A percentile compares a stretch with the other conserved stretches of the same genome.
phyloP scores from a whole-genome alignment of 2,888 invertebrate genomes.

The Chrysolina oricalcia region DNA sequence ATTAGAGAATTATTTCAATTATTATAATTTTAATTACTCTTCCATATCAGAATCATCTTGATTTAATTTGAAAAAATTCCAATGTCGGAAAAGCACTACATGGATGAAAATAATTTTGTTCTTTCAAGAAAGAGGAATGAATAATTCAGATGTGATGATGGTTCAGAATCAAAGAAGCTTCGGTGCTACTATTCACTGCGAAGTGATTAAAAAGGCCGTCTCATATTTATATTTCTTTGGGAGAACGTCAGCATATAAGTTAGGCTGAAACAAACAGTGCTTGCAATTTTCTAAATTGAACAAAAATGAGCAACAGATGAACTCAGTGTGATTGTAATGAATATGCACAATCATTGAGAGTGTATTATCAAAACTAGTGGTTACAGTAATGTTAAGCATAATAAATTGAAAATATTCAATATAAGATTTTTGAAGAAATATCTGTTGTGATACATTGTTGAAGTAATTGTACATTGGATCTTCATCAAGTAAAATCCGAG shows the following conservation, averaged over 20 bases:
- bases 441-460: too few species aligned
- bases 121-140: neutral
- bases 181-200: neutral
- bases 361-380: too few species aligned
- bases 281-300: neutral
- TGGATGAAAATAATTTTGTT: neutral
- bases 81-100: neutral
- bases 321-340: neutral
- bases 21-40: too few species aligned
- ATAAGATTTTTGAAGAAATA: too few species aligned
- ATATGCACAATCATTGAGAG: neutral
- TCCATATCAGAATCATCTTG: too few species aligned
- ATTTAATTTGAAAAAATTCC: neutral
- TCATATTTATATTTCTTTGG: neutral
- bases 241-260: too few species aligned
- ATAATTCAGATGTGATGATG: neutral
- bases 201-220: neutral
- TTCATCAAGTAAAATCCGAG: too few species aligned
- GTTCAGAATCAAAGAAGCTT: neutral
- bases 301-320: neutral
- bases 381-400: too few species aligned
- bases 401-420: too few species aligned
- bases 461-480: too few species aligned
- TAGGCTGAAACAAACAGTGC: neutral
- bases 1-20: too few species aligned